Evolutionary conservation across 2,797 vertebrate species (phyloP).

Genomic region (Allobates femoralis): DNA sequence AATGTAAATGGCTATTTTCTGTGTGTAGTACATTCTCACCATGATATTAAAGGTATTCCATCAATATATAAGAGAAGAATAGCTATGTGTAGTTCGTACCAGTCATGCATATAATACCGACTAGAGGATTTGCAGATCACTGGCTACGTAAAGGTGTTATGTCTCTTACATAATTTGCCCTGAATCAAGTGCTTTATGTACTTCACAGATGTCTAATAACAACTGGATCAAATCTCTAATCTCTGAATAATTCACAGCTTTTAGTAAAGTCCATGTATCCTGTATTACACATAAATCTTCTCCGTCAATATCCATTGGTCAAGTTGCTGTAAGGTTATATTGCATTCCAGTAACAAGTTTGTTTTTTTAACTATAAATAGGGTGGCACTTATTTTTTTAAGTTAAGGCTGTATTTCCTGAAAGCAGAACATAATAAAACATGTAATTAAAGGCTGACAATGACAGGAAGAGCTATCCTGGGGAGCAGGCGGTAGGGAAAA

Average conservation of each 20-base stretch:
- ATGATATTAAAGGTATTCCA: no score
- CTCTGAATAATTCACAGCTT: not conserved
- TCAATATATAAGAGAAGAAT: no score
- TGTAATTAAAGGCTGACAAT: conserved; percentile 56
- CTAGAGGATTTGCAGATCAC: not conserved
- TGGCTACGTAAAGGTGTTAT: not conserved
- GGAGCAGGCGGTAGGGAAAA: conserved; percentile 51
- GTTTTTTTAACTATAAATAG: conserved; percentile 54
- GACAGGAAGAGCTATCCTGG: conserved; percentile 50
- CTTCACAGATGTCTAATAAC: not conserved
- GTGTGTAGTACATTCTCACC: no score
- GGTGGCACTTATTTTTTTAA: conserved; percentile 33
- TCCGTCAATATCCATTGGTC: not conserved
- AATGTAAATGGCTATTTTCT: no score
- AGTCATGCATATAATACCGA: not conserved
- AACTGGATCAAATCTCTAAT: not conserved
- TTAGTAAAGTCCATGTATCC: not conserved
- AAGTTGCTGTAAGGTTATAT: not conserved
- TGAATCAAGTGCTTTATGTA: not conserved
- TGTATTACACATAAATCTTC: not conserved
- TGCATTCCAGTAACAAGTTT: conserved; percentile 34
- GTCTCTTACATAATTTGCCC: not conserved
- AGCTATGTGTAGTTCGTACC: not conserved
- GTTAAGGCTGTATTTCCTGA: conserved; percentile 55
- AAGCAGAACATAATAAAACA: conserved; percentile 56